phyloP scores from a whole-genome alignment of 2,113 vertebrate genomes.

The Zosterops lateralis region DNA sequence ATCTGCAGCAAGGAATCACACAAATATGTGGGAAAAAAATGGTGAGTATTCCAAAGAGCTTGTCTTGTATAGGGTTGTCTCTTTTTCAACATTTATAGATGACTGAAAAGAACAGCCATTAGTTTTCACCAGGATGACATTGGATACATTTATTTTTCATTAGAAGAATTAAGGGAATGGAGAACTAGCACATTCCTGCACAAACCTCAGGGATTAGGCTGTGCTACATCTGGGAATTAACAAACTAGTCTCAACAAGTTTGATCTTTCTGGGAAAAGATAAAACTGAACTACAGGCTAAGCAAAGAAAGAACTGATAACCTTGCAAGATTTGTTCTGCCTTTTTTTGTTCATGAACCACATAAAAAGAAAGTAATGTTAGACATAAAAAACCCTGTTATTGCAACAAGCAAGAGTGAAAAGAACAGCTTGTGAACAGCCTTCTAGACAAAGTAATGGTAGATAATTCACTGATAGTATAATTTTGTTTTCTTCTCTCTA shows the following conservation, averaged over 20 bases:
- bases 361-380: conserved; percentile 57
- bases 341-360: conserved; percentile 52
- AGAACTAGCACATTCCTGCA: conserved; percentile 69
- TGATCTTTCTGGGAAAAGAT: conserved; percentile 70
- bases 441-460: conserved; percentile 60
- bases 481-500: conserved; percentile 44
- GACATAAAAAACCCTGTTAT: conserved; percentile 31
- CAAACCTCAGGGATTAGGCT: conserved; percentile 72
- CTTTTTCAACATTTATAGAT: conserved; percentile 2
- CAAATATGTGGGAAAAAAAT: background rate
- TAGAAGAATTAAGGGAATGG: conserved; percentile 55
- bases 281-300: conserved; percentile 63
- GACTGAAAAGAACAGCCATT: conserved; percentile 13
- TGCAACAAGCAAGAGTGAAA: conserved; percentile 55
- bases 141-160: conserved; percentile 61
- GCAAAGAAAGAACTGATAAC: conserved; percentile 69
- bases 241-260: conserved; percentile 71
- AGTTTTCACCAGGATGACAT: conserved; percentile 31
- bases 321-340: conserved; percentile 53
- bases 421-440: conserved; percentile 59
- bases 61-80: background rate
- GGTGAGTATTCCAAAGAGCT: background rate
- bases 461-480: conserved; percentile 56
- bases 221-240: conserved; percentile 66
- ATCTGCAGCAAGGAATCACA: background rate